These are phyloP conservation scores for Avahi laniger DNA, from an alignment of 2,797 vertebrate species.

Conservation along the genomic window DNA sequence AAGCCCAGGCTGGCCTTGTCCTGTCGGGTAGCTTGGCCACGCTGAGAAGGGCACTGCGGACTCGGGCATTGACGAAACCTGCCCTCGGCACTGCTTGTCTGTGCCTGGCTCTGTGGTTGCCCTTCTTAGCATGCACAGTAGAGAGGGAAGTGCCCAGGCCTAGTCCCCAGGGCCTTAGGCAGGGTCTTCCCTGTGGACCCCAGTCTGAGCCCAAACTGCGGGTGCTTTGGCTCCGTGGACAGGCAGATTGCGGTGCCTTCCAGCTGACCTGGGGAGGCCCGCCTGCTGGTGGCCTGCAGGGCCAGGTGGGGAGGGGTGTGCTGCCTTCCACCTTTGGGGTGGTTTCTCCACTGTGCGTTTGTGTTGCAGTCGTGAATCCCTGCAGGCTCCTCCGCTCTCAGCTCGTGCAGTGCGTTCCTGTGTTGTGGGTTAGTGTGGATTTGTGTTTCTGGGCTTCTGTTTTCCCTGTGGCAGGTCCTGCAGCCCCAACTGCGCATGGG, in stretches of 20 bases:
- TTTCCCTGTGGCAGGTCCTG: background rate
- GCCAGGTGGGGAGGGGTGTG: background rate
- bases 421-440: background rate
- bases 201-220: background rate
- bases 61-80: background rate
- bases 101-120: background rate
- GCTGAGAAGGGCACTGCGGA: background rate
- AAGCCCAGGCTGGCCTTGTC: background rate
- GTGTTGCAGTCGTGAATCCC: background rate
- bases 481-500: background rate
- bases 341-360: background rate
- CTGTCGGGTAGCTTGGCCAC: background rate
- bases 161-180: background rate
- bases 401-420: background rate
- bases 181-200: background rate
- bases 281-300: background rate
- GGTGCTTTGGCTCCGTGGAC: background rate
- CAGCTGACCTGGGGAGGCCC: background rate
- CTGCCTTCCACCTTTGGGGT: background rate
- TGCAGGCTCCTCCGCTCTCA: background rate
- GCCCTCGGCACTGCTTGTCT: background rate
- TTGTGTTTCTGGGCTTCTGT: background rate
- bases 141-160: background rate
- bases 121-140: background rate
- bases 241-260: background rate